A percentile compares a stretch with the other conserved stretches of the same genome.
Conservation (phyloP, 1,140 invertebrate genomes). For the Chionoecetes opilio region DNA sequence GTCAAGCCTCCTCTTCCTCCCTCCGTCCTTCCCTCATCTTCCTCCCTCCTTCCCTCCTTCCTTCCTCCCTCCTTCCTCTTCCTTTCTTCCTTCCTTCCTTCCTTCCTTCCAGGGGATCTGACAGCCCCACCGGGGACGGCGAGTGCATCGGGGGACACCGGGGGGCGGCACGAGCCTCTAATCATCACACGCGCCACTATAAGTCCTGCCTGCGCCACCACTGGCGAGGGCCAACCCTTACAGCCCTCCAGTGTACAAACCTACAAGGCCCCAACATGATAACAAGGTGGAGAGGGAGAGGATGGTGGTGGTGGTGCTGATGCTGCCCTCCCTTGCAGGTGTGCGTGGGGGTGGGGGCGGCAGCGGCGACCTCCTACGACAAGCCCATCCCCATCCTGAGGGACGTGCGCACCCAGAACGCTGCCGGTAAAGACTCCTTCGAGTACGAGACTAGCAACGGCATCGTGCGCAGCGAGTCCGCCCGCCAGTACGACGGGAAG, state of each 20-base stretch:
- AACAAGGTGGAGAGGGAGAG: not conserved
- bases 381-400: conserved; percentile 43
- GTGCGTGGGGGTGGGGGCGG: conserved; percentile 37
- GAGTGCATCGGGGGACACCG: no score
- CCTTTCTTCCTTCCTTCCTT: no score
- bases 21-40: no score
- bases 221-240: not conserved
- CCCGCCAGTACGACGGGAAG: not conserved
- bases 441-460: conserved; percentile 38
- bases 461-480: conserved; percentile 21
- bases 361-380: not conserved
- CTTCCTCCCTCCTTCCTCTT: no score
- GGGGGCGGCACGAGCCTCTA: no score
- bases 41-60: no score
- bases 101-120: not conserved
- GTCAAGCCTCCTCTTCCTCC: not conserved
- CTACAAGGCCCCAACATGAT: no score
- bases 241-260: not conserved
- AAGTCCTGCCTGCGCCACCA: not conserved
- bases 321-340: not conserved
- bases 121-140: no score
- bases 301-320: not conserved
- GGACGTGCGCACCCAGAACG: conserved; percentile 44
- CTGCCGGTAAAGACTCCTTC: not conserved
- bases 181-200: no score